Conservation (phyloP, 2,888 invertebrate genomes). For the Mycogona germanica region DNA sequence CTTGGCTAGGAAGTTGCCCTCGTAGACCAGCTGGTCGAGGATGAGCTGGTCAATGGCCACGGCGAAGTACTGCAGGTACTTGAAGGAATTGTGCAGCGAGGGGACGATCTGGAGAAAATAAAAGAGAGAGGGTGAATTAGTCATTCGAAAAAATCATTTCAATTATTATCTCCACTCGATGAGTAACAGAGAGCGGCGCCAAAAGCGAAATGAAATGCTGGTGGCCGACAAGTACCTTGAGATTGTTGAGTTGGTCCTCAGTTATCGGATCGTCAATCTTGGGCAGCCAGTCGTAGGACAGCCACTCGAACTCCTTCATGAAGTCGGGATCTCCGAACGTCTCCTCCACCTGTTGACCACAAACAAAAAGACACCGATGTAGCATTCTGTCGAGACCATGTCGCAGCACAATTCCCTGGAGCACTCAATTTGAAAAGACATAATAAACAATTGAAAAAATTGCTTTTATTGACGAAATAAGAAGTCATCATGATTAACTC, state of each 20-base stretch:
- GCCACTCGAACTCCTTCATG: conserved; percentile 6
- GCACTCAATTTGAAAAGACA: no score
- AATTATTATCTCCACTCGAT: neutral
- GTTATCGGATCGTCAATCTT: conserved; percentile 9
- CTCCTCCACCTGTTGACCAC: neutral
- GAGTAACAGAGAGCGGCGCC: neutral
- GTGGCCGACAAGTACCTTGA: no score
- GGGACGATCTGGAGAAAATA: conserved; percentile 19
- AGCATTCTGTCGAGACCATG: no score
- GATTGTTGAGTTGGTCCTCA: no score
- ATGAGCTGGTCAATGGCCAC: conserved; percentile 54
- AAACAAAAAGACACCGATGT: no score
- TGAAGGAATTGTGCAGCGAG: conserved; percentile 46
- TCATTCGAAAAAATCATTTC: neutral
- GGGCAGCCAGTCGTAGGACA: conserved; percentile 13
- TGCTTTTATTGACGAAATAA: no score
- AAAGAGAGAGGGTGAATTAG: neutral
- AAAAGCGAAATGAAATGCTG: no score
- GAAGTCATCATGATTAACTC: no score
- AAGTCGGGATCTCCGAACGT: conserved; percentile 15
- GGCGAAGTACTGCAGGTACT: conserved; percentile 54
- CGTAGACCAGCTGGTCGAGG: conserved; percentile 44
- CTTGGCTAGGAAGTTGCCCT: conserved; percentile 38
- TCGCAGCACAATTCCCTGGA: no score
- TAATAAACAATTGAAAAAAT: no score